phyloP scores from a whole-genome alignment of 2,888 invertebrate species.

The Agrilus mali region DNA sequence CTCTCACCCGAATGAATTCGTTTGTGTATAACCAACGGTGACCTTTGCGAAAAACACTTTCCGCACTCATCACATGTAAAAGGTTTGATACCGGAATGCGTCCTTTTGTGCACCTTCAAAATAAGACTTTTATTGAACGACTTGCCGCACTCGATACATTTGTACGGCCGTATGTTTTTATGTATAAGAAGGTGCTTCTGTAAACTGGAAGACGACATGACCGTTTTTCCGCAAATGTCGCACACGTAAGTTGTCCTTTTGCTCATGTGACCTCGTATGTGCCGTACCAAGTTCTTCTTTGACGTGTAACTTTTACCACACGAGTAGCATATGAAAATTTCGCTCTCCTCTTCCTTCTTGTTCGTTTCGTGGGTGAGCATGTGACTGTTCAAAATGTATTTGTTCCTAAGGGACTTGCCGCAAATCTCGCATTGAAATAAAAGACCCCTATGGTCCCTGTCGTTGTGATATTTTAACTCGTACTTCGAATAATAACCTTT shows the following conservation, averaged over 20 bases:
- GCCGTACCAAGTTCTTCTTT: constrained; percentile 24
- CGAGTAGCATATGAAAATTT: constrained; percentile 21
- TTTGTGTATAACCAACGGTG: constrained; percentile 37
- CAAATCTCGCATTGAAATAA: constrained; percentile 24
- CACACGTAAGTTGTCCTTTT: constrained; percentile 26
- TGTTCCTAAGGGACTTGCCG: constrained; percentile 34
- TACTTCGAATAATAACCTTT: constrained; percentile 21
- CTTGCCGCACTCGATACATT: constrained; percentile 30
- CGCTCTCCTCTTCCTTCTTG: constrained; percentile 16
- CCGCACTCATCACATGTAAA: constrained; percentile 16
- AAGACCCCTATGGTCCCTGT: constrained; percentile 8
- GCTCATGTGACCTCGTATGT: constrained; percentile 27
- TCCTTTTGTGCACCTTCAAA: constrained; percentile 27
- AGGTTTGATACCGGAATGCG: constrained; percentile 24
- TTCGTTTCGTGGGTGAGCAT: constrained; percentile 9
- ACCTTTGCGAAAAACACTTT: constrained; percentile 30
- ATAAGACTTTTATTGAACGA: constrained; percentile 24
- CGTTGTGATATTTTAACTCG: constrained; percentile 14
- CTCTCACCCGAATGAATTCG: constrained; percentile 42
- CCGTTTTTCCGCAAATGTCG: constrained; percentile 38
- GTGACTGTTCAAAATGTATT: constrained; percentile 13
- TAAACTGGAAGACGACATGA: constrained; percentile 21
- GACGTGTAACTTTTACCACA: constrained; percentile 25
- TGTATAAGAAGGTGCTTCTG: constrained; percentile 11
- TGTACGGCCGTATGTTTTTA: constrained; percentile 11